Evolutionary conservation across 2,113 vertebrate genomes (phyloP).

Genomic region (Pantherophis guttatus): DNA sequence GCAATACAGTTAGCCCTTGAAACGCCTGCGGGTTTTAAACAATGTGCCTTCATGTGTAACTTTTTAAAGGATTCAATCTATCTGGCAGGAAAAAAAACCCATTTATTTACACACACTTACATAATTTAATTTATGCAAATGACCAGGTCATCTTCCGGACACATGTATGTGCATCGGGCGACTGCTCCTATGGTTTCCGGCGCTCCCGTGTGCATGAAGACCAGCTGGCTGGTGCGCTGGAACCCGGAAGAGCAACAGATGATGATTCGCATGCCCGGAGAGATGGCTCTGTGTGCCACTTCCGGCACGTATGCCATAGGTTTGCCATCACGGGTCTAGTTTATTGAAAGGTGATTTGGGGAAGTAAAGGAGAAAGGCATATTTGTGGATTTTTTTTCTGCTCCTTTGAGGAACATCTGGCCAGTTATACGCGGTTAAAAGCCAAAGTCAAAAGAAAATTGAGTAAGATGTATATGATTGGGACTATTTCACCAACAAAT

Average conservation of each 20-base stretch:
- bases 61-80: not conserved
- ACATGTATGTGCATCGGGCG: no score
- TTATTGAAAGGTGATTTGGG: not conserved
- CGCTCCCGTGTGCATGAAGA: no score
- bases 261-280: no score
- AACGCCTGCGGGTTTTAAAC: not conserved
- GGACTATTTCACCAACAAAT: not conserved
- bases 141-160: no score
- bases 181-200: no score
- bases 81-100: not conserved
- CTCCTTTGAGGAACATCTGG: not conserved
- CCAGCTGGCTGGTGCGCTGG: no score
- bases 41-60: not conserved
- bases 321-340: no score
- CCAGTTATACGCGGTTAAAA: not conserved
- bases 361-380: not conserved
- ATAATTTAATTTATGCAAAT: not conserved
- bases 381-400: not conserved
- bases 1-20: not conserved
- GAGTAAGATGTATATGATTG: not conserved
- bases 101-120: constrained; percentile 10
- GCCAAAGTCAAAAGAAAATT: not conserved
- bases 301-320: no score
- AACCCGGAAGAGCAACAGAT: no score
- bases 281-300: no score